phyloP scores from a whole-genome alignment of 2,888 invertebrate species.

The Tenthredo distinguenda region DNA sequence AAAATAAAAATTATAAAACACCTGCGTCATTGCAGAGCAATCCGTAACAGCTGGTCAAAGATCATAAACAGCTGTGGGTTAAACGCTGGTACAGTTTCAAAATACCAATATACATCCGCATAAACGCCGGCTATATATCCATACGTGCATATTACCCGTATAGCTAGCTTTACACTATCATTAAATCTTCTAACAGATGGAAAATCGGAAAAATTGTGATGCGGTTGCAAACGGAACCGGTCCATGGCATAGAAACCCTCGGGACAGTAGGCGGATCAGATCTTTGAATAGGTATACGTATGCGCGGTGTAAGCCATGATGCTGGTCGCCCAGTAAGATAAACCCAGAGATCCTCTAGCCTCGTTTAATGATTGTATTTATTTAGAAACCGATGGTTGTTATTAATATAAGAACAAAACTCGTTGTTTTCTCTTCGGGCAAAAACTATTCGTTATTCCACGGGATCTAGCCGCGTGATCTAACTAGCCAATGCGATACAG shows the following conservation, averaged over 20 bases:
- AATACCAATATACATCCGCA: not conserved
- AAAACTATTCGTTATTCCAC: conserved; percentile 36
- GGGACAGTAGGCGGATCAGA: conserved; percentile 30
- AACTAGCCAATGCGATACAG: not conserved
- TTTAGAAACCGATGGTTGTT: conserved; percentile 28
- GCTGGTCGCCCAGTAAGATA: conserved; percentile 11
- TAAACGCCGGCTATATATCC: not conserved
- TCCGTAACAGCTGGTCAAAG: not conserved
- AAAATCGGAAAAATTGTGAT: conserved; percentile 13
- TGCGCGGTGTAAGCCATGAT: not conserved
- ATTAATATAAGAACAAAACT: conserved; percentile 6
- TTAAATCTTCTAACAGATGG: conserved; percentile 2
- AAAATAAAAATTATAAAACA: not conserved
- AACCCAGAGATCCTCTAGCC: conserved; percentile 5
- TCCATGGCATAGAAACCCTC: conserved; percentile 26
- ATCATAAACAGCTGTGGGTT: not conserved
- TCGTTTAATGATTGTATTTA: conserved; percentile 33
- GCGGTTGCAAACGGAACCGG: conserved; percentile 18
- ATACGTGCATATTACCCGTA: not conserved
- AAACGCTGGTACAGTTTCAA: conserved; percentile 1
- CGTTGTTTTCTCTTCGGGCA: not conserved
- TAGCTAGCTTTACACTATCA: conserved; percentile 3
- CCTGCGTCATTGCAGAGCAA: not conserved
- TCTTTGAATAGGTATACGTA: not conserved
- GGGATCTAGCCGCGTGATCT: not conserved